These are phyloP conservation scores for Antedon mediterranea DNA, from an alignment of 53 echinoderm and acorn worm species.

Conservation along the genomic window DNA sequence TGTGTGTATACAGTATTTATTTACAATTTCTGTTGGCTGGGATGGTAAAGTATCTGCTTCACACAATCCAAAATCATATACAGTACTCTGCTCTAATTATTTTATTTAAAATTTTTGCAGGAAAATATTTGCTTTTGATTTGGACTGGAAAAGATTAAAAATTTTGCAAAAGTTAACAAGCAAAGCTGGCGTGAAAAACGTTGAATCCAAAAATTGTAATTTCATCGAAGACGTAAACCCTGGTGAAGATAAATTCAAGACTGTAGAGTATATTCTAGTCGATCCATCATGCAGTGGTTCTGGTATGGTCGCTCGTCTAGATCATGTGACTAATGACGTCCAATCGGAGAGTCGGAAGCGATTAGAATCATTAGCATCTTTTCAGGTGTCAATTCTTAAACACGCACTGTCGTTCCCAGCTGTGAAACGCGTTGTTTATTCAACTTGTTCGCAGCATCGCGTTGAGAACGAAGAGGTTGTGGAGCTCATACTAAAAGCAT, in stretches of 20 bases:
- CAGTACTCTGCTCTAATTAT: no score
- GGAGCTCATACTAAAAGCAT: conserved; percentile 22
- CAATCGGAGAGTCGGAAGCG: conserved; percentile 10
- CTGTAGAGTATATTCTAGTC: conserved; percentile 56
- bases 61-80: no score
- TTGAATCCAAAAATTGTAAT: conserved; percentile 36
- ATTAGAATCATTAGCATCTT: conserved; percentile 17
- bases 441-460: conserved; percentile 63
- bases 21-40: no score
- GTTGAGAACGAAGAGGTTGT: conserved; percentile 85
- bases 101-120: no score
- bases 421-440: conserved; percentile 65
- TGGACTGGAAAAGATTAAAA: conserved; percentile 32
- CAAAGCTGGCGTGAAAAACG: conserved; percentile 39
- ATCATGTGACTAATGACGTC: conserved; percentile 41
- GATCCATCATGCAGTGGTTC: conserved; percentile 92
- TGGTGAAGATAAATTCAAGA: conserved; percentile 12
- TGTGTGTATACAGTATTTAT: no score
- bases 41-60: no score
- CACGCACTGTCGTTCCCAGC: conserved; percentile 72
- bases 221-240: conserved; percentile 54
- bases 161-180: conserved; percentile 25
- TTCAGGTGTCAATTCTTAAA: conserved; percentile 42
- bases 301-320: conserved; percentile 60
- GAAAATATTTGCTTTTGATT: conserved; percentile 70